Conservation (phyloP, 1,140 invertebrate species). For the Dreissena rostriformis region DNA sequence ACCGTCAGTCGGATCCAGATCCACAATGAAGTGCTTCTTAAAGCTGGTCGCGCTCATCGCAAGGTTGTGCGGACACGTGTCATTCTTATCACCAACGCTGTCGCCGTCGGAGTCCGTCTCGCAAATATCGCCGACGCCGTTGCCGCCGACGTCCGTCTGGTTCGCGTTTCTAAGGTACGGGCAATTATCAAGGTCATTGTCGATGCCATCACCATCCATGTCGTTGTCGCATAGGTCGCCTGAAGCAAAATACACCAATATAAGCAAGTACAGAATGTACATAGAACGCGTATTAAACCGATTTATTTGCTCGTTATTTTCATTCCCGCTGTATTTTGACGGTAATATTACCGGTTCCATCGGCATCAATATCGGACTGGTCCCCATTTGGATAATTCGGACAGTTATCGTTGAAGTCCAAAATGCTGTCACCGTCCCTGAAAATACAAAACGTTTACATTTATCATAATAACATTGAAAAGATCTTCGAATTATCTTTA, state of each 20-base stretch:
- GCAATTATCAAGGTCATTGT: conserved; percentile 86
- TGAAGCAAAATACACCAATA: conserved; percentile 22
- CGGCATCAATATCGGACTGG: conserved; percentile 41
- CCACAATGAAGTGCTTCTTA: conserved; percentile 45
- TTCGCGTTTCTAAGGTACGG: conserved; percentile 82
- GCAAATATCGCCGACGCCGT: conserved; percentile 64
- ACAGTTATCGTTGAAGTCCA: conserved; percentile 41
- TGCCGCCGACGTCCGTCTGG: conserved; percentile 32
- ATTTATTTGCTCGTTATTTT: not conserved
- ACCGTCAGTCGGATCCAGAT: conserved; percentile 37
- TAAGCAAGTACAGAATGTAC: not conserved
- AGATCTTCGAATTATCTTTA: not conserved
- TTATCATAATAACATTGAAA: not conserved
- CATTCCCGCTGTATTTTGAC: not conserved
- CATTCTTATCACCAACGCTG: conserved; percentile 52
- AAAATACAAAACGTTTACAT: not conserved
- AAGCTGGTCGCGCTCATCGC: conserved; percentile 44
- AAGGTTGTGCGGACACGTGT: conserved; percentile 60
- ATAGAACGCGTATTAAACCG: not conserved
- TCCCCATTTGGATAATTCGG: conserved; percentile 37
- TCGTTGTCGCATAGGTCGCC: conserved; percentile 94
- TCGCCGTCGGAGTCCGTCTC: conserved; percentile 64
- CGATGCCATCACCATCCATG: conserved; percentile 90
- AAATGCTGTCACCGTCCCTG: conserved; percentile 50
- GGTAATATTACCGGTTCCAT: conserved; percentile 32